These are phyloP conservation scores for Ailurus styani DNA, from an alignment of 2,113 vertebrate genomes.

Conservation along the genomic window DNA sequence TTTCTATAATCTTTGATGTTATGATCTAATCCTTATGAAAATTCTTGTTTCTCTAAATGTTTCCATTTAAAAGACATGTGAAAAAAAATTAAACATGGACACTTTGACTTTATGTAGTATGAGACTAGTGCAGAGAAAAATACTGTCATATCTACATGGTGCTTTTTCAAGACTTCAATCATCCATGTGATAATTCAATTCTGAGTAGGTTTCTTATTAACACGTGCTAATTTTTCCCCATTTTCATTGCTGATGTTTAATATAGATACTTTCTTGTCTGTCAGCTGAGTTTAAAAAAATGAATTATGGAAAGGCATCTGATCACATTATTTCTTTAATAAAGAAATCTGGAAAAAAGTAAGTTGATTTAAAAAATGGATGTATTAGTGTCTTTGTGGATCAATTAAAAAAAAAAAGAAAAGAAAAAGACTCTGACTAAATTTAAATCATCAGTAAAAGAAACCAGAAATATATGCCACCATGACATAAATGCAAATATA, in stretches of 20 bases:
- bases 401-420: background rate
- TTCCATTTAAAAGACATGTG: background rate
- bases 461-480: background rate
- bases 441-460: background rate
- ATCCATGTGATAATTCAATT: background rate
- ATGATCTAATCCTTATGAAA: background rate
- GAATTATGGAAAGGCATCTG: background rate
- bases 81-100: background rate
- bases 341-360: background rate
- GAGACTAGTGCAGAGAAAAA: background rate
- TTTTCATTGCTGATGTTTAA: background rate
- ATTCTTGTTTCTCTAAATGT: background rate
- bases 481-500: slow-evolving; percentile 45
- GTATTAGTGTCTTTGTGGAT: background rate
- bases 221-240: background rate
- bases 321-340: background rate
- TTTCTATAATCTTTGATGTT: background rate
- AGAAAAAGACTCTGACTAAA: background rate
- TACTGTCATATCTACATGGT: background rate
- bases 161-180: background rate
- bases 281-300: background rate
- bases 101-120: background rate
- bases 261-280: background rate
- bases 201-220: background rate
- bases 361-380: background rate